Percentiles rank a stretch among this genome's conserved stretches.
Conservation (phyloP, 2,797 vertebrate species). For the Schizopygopsis malacanthus region DNA sequence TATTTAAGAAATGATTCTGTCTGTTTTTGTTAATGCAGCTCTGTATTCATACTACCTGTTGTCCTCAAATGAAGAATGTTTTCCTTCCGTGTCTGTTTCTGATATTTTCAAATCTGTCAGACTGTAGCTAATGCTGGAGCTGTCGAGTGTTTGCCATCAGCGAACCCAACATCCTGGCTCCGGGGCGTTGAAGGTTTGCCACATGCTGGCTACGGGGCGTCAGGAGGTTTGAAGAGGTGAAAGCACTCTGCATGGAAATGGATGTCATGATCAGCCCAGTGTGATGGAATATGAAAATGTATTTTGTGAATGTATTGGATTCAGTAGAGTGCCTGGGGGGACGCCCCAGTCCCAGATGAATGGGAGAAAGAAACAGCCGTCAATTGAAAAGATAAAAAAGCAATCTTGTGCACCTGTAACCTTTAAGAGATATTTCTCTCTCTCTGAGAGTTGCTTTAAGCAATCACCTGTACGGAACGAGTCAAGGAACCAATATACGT, state of each 20-base stretch:
- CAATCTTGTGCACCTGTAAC: conserved; percentile 51
- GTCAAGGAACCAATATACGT: conserved; percentile 22
- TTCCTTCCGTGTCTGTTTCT: background rate
- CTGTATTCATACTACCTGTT: background rate
- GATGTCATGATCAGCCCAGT: conserved; percentile 48
- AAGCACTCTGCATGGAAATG: conserved; percentile 53
- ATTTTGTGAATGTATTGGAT: conserved; percentile 42
- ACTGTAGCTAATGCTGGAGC: background rate
- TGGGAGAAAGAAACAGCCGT: conserved; percentile 42
- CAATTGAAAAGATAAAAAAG: conserved; percentile 52
- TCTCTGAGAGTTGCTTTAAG: conserved; percentile 35
- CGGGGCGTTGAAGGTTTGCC: too few relatives aligned
- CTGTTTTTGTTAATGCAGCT: background rate
- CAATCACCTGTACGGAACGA: conserved; percentile 7
- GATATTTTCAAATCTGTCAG: background rate
- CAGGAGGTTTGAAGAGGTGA: conserved; percentile 51
- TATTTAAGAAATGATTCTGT: background rate
- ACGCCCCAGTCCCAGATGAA: conserved; percentile 39
- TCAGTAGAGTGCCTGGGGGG: conserved; percentile 36
- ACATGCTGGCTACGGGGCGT: background rate
- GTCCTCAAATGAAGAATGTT: background rate
- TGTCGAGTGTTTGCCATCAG: conserved; percentile 33
- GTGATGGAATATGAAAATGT: conserved; percentile 55
- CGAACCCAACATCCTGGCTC: background rate
- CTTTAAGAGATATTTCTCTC: conserved; percentile 44